These are phyloP conservation scores for Cordylochernes scorpioides DNA, from an alignment of 2,888 invertebrate species.

Conservation along the genomic window DNA sequence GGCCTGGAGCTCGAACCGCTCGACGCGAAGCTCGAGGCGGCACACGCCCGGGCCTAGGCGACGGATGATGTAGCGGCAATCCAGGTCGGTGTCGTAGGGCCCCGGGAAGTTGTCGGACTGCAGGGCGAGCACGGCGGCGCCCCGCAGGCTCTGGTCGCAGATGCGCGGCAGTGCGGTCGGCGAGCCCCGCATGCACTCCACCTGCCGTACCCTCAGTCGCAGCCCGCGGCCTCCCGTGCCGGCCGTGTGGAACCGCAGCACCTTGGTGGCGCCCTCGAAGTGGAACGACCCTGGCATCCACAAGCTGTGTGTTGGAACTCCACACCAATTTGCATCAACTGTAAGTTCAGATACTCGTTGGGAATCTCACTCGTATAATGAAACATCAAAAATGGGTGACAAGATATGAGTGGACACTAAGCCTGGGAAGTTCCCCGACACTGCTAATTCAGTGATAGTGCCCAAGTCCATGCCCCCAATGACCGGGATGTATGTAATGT, in stretches of 20 bases:
- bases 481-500: too few species aligned
- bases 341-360: too few species aligned
- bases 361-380: too few species aligned
- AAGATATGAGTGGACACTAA: too few species aligned
- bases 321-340: too few species aligned
- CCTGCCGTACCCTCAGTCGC: conserved; percentile 8
- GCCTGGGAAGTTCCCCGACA: too few species aligned
- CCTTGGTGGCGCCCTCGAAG: conserved; percentile 11
- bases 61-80: conserved; percentile 13
- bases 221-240: conserved; percentile 11
- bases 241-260: conserved; percentile 13
- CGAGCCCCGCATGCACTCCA: conserved; percentile 7
- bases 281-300: conserved; percentile 5
- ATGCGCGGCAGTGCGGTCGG: too few species aligned
- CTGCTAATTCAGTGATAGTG: too few species aligned
- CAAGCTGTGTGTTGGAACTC: too few species aligned
- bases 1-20: conserved; percentile 13
- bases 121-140: conserved; percentile 7
- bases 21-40: conserved; percentile 12
- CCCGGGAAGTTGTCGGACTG: conserved; percentile 13
- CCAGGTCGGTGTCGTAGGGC: conserved; percentile 10
- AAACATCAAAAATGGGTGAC: too few species aligned
- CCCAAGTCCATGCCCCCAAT: too few species aligned
- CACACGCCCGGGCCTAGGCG: conserved; percentile 10
- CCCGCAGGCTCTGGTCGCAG: neutral